Evolutionary conservation across 2,888 invertebrate genomes (phyloP), one percentile per base, ranked within the genome.

Genomic region (Selenia dentaria): DNA sequence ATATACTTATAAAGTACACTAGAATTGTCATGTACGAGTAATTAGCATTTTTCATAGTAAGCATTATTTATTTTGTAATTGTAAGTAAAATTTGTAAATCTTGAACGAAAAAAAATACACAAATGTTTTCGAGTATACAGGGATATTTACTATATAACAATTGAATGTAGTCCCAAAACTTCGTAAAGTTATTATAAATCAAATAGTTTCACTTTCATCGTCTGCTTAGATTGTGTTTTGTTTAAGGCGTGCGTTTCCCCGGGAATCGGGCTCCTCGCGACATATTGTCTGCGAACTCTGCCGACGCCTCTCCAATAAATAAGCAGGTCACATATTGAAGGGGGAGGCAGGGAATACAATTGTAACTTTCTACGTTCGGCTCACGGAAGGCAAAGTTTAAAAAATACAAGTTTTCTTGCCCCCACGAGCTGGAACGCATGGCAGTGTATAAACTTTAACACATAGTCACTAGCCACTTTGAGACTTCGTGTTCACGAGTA

Each of bases 261-360:
- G 80, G 78, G 75, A 75, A 67, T 77, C 69, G 79, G 78, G 75
- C 75, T 14, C 22, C 22, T 13, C 73, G 83, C 89, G 86, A 88
- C 88, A 88, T 88, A 85, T 89, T 89, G 90, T 87, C 87, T 88
- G 79, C 74, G 82, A 89, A 86, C 87, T 86, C 84, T 72, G 74
- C 76, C 86, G 81, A 80, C 85, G 87, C 80, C 71, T 86, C 81
- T 82, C 82, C 85, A 84, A 89, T 90, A 90, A 89, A 89, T 88
- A 89, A 89, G 79, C 90, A 87, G 89, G 89, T 89, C 90, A 90
- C 90, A 90, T 89, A 90, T 89, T 89, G 89, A 85, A 87, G 79
- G 84, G 81, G 85, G 83, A 70, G 73, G 70, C 80, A 83, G 79
- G 83, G 83, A 84, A 88, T 77, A 87, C 89, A 89, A 90, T 90